Evolutionary conservation across 2,888 invertebrate species (phyloP).

Genomic region (Eremobia ochroleuca): DNA sequence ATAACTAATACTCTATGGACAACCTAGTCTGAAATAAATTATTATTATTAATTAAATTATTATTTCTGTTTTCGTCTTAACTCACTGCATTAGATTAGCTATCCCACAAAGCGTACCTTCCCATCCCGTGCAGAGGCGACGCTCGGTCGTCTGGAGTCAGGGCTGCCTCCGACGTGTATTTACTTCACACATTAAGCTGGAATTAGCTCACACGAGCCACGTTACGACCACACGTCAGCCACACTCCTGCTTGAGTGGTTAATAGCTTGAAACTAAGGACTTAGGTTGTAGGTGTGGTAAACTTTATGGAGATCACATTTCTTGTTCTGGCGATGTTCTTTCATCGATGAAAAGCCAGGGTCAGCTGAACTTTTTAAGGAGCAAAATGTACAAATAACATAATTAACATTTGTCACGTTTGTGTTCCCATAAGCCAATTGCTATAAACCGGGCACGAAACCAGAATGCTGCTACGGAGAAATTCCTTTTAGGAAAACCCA

Average conservation of each 20-base stretch:
- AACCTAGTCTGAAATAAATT: too few species aligned
- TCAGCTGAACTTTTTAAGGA: too few species aligned
- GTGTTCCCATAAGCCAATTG: background rate
- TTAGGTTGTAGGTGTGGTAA: background rate
- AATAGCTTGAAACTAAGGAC: constrained; percentile 32
- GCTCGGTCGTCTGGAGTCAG: constrained; percentile 4
- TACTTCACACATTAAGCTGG: constrained; percentile 55
- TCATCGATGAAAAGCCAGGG: too few species aligned
- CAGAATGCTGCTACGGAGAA: background rate
- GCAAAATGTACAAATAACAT: background rate
- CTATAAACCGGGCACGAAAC: background rate
- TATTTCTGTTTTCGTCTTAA: background rate
- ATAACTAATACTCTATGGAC: too few species aligned
- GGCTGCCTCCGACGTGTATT: constrained; percentile 54
- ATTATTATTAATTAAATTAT: too few species aligned
- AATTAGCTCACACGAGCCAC: constrained; percentile 55
- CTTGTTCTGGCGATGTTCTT: background rate
- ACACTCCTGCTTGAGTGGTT: constrained; percentile 37
- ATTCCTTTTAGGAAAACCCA: background rate
- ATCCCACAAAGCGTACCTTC: background rate
- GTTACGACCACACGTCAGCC: constrained; percentile 54
- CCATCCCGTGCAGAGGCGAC: background rate
- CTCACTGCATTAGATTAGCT: constrained; percentile 8
- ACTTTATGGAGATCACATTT: constrained; percentile 7
- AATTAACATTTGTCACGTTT: background rate